These are phyloP conservation scores for Dicranocentrus wangi DNA, from an alignment of 2,888 invertebrate genomes.

Conservation along the genomic window DNA sequence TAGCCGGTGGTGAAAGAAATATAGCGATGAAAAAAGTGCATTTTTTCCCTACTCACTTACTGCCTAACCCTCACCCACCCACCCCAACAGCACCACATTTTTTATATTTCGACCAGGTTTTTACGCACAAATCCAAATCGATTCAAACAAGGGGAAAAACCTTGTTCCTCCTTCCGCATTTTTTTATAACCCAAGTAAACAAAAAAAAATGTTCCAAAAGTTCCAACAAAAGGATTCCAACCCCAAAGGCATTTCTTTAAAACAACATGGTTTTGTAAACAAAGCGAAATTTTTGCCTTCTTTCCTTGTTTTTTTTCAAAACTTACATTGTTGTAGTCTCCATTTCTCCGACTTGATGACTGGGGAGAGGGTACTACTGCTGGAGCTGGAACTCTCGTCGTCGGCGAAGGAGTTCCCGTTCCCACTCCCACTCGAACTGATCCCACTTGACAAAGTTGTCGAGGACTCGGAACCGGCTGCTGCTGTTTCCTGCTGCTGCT, in stretches of 20 bases:
- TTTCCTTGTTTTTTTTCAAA: background rate
- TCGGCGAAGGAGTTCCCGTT: background rate
- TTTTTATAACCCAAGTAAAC: background rate
- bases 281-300: no score
- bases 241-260: no score
- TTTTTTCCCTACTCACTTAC: conserved; percentile 3
- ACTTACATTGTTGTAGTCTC: conserved; percentile 37
- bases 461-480: background rate
- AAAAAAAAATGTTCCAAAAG: no score
- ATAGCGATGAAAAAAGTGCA: conserved; percentile 5
- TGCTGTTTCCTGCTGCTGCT: background rate
- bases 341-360: conserved; percentile 35
- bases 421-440: conserved; percentile 18
- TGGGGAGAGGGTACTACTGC: conserved; percentile 6
- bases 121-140: no score
- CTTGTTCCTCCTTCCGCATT: background rate
- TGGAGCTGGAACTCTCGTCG: conserved; percentile 2
- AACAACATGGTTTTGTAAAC: no score
- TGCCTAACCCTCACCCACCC: background rate
- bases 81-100: no score
- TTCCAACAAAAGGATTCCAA: no score
- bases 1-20: conserved; percentile 26
- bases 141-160: no score
- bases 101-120: background rate
- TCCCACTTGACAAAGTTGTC: conserved; percentile 7